Percentiles rank a stretch among this genome's conserved stretches.
These are phyloP conservation scores for Porites rus DNA, from an alignment of 92 coral and sea anemone species.

Conservation along the genomic window DNA sequence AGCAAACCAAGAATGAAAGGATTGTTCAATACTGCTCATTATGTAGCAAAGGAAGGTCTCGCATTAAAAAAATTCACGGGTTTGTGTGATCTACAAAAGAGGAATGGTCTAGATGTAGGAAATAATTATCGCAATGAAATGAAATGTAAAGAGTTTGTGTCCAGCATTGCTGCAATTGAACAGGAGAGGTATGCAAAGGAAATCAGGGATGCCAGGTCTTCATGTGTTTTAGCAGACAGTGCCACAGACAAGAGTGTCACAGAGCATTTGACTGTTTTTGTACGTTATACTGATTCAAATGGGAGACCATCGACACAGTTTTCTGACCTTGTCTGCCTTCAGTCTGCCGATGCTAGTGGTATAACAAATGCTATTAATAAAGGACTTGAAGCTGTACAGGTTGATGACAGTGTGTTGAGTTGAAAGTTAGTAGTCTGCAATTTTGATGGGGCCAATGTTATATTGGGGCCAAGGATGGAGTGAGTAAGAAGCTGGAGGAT, in stretches of 20 bases:
- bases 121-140: conserved; percentile 30
- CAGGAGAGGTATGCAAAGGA: background rate
- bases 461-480: conserved; percentile 40
- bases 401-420: conserved; percentile 24
- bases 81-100: conserved; percentile 40
- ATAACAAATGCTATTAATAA: background rate
- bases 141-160: conserved; percentile 46
- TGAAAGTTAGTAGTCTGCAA: conserved; percentile 32
- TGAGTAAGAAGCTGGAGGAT: conserved; percentile 24
- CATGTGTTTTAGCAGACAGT: conserved; percentile 44
- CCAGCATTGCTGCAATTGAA: conserved; percentile 9
- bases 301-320: conserved; percentile 37
- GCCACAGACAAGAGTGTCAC: conserved; percentile 43
- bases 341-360: conserved; percentile 28
- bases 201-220: conserved; percentile 30
- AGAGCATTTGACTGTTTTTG: conserved; percentile 43
- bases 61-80: conserved; percentile 34
- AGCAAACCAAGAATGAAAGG: conserved; percentile 39
- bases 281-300: conserved; percentile 26
- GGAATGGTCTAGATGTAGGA: conserved; percentile 37
- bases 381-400: conserved; percentile 7
- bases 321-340: conserved; percentile 34
- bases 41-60: conserved; percentile 45
- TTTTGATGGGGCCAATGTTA: conserved; percentile 51
- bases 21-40: conserved; percentile 38